These are phyloP conservation scores for Sphecodes monilicornis DNA, from an alignment of 2,888 invertebrate genomes.

Conservation along the genomic window DNA sequence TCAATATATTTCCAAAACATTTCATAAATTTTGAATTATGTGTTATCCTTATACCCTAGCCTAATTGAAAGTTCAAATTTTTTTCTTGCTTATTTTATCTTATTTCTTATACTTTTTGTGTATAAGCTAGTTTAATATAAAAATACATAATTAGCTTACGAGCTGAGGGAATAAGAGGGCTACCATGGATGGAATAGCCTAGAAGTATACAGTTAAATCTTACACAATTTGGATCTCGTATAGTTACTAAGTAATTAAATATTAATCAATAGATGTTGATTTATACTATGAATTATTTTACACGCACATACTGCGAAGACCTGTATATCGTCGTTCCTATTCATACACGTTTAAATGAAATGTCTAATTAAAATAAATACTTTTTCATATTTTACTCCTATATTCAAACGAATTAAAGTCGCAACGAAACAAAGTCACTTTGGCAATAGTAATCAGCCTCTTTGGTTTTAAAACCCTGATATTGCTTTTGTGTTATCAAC, in stretches of 20 bases:
- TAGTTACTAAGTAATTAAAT: slow-evolving; percentile 75
- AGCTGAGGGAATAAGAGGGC: slow-evolving; percentile 83
- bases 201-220: slow-evolving; percentile 83
- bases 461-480: slow-evolving; percentile 80
- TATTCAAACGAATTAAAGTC: slow-evolving; percentile 71
- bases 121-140: slow-evolving; percentile 84
- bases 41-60: slow-evolving; percentile 78
- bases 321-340: slow-evolving; percentile 69
- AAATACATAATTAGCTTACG: slow-evolving; percentile 85
- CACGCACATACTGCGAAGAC: slow-evolving; percentile 77
- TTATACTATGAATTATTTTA: slow-evolving; percentile 81
- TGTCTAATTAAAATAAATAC: slow-evolving; percentile 70
- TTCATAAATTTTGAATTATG: slow-evolving; percentile 81
- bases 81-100: slow-evolving; percentile 66
- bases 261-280: slow-evolving; percentile 76
- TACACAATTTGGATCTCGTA: slow-evolving; percentile 79
- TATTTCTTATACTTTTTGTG: slow-evolving; percentile 74
- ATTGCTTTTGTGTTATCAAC: slow-evolving; percentile 71
- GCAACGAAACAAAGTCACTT: slow-evolving; percentile 79
- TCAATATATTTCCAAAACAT: slow-evolving; percentile 82
- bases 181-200: slow-evolving; percentile 80
- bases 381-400: slow-evolving; percentile 70
- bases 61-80: slow-evolving; percentile 76
- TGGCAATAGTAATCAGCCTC: slow-evolving; percentile 84
- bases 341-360: slow-evolving; percentile 64